Percentiles rank a stretch among this genome's conserved stretches.
Conservation (phyloP, 2,888 invertebrate genomes). For the Sicus ferrugineus region DNA sequence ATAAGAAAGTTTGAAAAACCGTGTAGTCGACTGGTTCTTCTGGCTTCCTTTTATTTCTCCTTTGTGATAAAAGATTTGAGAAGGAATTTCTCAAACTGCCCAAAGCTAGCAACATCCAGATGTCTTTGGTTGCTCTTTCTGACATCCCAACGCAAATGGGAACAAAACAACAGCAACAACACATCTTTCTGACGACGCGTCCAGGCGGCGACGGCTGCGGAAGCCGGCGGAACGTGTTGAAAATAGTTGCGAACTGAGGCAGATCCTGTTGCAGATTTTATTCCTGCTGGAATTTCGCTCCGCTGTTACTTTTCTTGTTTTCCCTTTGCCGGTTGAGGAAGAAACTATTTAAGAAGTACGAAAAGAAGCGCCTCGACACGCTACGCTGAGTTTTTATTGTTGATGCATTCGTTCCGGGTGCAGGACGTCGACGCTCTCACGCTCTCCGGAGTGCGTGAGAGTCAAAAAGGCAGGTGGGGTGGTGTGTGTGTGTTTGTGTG, state of each 20-base stretch:
- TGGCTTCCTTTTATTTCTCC: too few relatives aligned
- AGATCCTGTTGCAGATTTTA: conserved; percentile 1
- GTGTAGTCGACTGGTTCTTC: too few relatives aligned
- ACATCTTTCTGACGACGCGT: background rate
- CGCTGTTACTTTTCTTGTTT: background rate
- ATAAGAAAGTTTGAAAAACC: too few relatives aligned
- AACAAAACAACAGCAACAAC: too few relatives aligned
- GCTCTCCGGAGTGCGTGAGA: background rate
- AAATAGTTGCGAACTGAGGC: conserved; percentile 21
- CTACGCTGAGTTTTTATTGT: conserved; percentile 11
- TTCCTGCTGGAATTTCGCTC: background rate
- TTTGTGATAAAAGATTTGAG: too few relatives aligned
- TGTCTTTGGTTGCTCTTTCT: too few relatives aligned
- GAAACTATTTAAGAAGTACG: conserved; percentile 9
- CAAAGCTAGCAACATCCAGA: too few relatives aligned
- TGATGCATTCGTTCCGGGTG: conserved; percentile 8
- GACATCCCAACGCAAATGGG: too few relatives aligned
- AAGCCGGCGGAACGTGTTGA: conserved; percentile 17
- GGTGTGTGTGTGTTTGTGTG: background rate
- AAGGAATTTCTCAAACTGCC: too few relatives aligned
- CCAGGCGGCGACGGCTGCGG: conserved; percentile 2
- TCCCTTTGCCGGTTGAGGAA: background rate
- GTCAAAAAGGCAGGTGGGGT: background rate
- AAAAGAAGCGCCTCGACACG: conserved; percentile 7
- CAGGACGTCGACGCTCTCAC: background rate